Conservation (phyloP, 1,140 invertebrate species). For the Drosophila suzukii region DNA sequence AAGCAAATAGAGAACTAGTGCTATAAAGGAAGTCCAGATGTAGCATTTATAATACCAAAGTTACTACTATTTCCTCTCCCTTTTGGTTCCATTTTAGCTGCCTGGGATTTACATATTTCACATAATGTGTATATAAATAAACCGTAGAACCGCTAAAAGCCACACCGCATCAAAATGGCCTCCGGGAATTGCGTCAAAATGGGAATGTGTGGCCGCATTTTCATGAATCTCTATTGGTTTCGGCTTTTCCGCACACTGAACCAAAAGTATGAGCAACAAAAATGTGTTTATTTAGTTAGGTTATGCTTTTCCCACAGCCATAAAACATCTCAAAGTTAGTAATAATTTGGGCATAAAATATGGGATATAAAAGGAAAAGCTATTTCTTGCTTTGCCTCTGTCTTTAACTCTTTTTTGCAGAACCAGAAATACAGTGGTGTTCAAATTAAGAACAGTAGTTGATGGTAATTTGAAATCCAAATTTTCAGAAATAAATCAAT, state of each 20-base stretch:
- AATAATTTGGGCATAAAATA: slow-evolving; percentile 17
- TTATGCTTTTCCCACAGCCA: background rate
- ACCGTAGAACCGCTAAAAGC: slow-evolving; percentile 65
- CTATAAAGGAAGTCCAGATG: slow-evolving; percentile 16
- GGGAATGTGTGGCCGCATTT: slow-evolving; percentile 46
- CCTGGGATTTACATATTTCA: slow-evolving; percentile 67
- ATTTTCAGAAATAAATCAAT: too few species aligned
- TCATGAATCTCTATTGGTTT: slow-evolving; percentile 39
- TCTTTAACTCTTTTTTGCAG: background rate
- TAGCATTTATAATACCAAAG: slow-evolving; percentile 7
- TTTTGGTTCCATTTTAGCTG: slow-evolving; percentile 10
- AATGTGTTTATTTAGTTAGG: background rate
- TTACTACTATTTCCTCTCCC: slow-evolving; percentile 5
- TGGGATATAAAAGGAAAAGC: background rate
- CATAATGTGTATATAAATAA: slow-evolving; percentile 45
- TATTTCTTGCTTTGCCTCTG: background rate
- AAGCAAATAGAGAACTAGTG: slow-evolving; percentile 8
- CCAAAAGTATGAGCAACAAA: slow-evolving; percentile 6
- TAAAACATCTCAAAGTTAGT: slow-evolving; percentile 6
- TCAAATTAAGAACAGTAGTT: too few species aligned
- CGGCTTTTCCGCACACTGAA: slow-evolving; percentile 19
- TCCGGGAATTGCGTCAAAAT: slow-evolving; percentile 64
- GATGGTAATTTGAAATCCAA: background rate
- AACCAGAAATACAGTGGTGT: background rate
- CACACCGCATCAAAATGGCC: slow-evolving; percentile 67